Evolutionary conservation across 2,888 invertebrate species (phyloP), one percentile per base, ranked within the genome.

Genomic region (Mythimna ferrago): DNA sequence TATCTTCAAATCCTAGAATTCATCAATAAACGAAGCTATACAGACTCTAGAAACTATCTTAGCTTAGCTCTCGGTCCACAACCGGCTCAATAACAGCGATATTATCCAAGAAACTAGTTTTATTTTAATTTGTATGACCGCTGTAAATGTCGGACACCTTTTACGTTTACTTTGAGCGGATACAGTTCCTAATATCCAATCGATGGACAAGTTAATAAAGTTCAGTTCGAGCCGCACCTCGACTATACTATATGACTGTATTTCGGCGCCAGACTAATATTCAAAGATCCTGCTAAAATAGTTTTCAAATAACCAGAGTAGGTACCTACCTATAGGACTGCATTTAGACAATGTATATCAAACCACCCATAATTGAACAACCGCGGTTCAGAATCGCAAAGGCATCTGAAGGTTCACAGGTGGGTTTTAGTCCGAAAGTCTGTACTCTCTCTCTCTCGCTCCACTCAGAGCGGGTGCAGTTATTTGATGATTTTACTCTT

Each of bases 131-230:
- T 73, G 68, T 71, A 38, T 65, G 64, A 21, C 38, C 62, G 41
- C 44, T 6, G 38, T 67, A 81, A 80, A 80, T 80, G 81, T 77
- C 81, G 73, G 21, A 56, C 77, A 53, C 51, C 67, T 70, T 64
- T 76, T 58, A 70, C 60, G 26, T 65, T 67, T 56, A 62, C 63
- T 56, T 66, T 53, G 11, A 66, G 10, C 41, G 64, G 69, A 68
- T 66, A 72, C 21, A 11, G 65, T 57, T 68, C 51, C 51, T 68
- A 71, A 60, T 58, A 44, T 21, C 16, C 51, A 54, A 66, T 80
- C 62, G 51, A 65, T 65, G 70, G 16, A 51, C 58, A 44, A 66
- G 38, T 79, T 53, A 67, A 57, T 64, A 56, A 80, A 65, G 51
- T 56, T 67, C 35, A 72, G 51, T 0, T 77, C 21, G 21, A 9